Percentiles rank a stretch among this genome's conserved stretches.
Conservation (phyloP, 2,797 vertebrate genomes). For the Euthynnus affinis region DNA sequence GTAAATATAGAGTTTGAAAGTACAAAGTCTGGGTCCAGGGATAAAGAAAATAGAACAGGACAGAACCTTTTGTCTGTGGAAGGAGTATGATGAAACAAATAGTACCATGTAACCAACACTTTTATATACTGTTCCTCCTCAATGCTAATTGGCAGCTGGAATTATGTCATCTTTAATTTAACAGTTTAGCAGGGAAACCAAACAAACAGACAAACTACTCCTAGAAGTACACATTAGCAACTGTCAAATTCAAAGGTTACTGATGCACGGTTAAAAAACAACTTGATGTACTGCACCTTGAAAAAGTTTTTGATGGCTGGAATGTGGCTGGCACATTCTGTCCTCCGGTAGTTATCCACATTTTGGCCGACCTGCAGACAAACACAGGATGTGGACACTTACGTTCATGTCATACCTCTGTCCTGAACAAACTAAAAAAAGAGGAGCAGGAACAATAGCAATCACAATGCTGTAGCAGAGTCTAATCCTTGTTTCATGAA, state of each 20-base stretch:
- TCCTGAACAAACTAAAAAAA: constrained; percentile 43
- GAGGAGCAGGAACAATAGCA: constrained; percentile 38
- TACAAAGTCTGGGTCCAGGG: constrained; percentile 32
- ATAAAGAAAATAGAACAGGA: constrained; percentile 1
- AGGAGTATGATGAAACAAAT: constrained; percentile 35
- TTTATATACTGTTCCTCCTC: constrained; percentile 8
- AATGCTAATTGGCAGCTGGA: constrained; percentile 7
- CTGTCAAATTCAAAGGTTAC: not conserved
- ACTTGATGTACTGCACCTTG: constrained; percentile 78
- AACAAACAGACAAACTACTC: not conserved
- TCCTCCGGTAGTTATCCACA: constrained; percentile 84
- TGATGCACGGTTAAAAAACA: not conserved
- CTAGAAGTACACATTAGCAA: not conserved
- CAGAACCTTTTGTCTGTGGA: not conserved
- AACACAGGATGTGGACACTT: constrained; percentile 73
- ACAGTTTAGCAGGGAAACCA: not conserved
- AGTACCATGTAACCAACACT: constrained; percentile 13
- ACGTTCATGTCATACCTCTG: constrained; percentile 59
- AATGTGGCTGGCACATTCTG: constrained; percentile 85
- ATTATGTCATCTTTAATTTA: constrained; percentile 16
- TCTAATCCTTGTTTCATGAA: not conserved
- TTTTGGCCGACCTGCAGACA: constrained; percentile 83
- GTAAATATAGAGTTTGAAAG: constrained; percentile 74
- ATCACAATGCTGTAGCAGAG: constrained; percentile 14
- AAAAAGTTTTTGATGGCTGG: constrained; percentile 86